phyloP scores from a whole-genome alignment of 1,140 invertebrate genomes.

The Galleria mellonella region DNA sequence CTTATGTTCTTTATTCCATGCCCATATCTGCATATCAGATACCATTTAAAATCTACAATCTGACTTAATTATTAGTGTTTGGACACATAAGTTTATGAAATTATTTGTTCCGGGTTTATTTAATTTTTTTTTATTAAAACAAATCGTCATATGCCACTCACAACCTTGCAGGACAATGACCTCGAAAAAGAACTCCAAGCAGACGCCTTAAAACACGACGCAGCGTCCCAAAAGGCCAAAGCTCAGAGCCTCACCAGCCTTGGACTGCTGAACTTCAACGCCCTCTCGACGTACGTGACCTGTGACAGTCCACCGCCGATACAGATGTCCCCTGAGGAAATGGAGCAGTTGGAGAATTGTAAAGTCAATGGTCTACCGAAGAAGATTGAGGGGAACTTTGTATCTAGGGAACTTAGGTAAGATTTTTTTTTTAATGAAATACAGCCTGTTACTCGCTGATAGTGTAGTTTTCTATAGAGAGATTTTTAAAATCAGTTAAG shows the following conservation, averaged over 20 bases:
- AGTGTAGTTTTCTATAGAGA: too few relatives aligned
- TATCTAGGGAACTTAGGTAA: slow-evolving; percentile 77
- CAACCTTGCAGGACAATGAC: slow-evolving; percentile 46
- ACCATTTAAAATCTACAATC: too few relatives aligned
- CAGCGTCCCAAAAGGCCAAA: slow-evolving; percentile 41
- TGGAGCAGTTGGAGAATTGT: slow-evolving; percentile 82
- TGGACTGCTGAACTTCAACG: slow-evolving; percentile 61
- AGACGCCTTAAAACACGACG: slow-evolving; percentile 42
- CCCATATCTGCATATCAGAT: too few relatives aligned
- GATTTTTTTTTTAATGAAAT: too few relatives aligned
- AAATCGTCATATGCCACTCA: too few relatives aligned
- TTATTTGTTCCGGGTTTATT: too few relatives aligned
- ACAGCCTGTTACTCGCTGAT: too few relatives aligned
- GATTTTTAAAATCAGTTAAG: too few relatives aligned
- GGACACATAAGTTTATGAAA: too few relatives aligned
- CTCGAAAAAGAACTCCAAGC: slow-evolving; percentile 59
- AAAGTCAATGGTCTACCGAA: slow-evolving; percentile 83
- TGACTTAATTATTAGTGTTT: too few relatives aligned
- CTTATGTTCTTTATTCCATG: too few relatives aligned
- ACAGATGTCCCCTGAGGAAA: slow-evolving; percentile 85
- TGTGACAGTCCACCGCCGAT: slow-evolving; percentile 85
- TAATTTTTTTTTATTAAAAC: too few relatives aligned
- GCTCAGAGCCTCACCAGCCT: slow-evolving; percentile 45
- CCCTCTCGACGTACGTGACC: slow-evolving; percentile 77
- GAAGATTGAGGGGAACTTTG: slow-evolving; percentile 79